phyloP scores from a whole-genome alignment of 2,113 vertebrate species.

The Mastomys coucha region DNA sequence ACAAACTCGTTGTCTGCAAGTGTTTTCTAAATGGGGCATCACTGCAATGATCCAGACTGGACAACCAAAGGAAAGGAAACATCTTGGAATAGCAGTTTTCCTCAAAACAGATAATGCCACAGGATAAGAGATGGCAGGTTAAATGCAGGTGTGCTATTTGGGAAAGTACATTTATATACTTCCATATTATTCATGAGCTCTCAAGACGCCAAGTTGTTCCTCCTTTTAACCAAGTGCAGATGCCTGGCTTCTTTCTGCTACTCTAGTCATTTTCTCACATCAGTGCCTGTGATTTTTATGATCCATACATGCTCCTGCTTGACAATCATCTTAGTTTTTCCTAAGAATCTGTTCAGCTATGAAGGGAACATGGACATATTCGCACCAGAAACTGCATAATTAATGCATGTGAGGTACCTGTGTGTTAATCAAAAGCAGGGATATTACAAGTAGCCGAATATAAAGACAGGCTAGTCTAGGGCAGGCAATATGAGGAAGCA shows the following conservation, averaged over 20 bases:
- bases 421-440: neutral
- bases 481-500: neutral
- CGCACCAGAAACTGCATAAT: conserved; percentile 34
- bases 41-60: neutral
- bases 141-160: conserved; percentile 30
- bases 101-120: neutral
- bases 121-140: conserved; percentile 16
- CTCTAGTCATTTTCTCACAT: neutral
- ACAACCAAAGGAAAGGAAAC: neutral
- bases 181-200: neutral
- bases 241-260: neutral
- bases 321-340: conserved; percentile 13
- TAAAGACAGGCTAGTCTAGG: neutral
- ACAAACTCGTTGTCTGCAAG: neutral
- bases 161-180: conserved; percentile 6
- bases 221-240: conserved; percentile 9
- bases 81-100: neutral
- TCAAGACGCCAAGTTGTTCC: neutral
- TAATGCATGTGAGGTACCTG: conserved; percentile 9
- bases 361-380: conserved; percentile 6
- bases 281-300: neutral
- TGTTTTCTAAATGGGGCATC: neutral
- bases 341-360: conserved; percentile 28
- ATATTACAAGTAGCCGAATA: neutral
- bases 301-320: neutral